phyloP scores from a whole-genome alignment of 2,888 invertebrate genomes.

The Diploptera punctata region DNA sequence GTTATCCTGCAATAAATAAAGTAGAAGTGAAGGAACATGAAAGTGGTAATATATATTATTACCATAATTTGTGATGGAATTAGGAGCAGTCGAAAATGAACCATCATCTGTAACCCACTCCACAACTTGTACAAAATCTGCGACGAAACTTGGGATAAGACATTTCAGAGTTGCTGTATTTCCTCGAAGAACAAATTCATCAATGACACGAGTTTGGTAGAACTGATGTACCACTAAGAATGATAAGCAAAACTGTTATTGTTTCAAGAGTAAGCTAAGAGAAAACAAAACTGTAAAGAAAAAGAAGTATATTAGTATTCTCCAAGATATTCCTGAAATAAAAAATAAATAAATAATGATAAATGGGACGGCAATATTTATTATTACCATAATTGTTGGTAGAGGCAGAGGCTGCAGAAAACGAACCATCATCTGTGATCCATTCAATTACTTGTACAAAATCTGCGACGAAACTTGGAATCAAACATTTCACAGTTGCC shows the following conservation, averaged over 20 bases:
- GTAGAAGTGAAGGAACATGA: too few relatives aligned
- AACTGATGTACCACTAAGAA: conserved; percentile 87
- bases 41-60: conserved; percentile 48
- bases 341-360: too few relatives aligned
- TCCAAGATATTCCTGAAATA: too few relatives aligned
- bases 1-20: too few relatives aligned
- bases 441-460: conserved; percentile 83
- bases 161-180: conserved; percentile 84
- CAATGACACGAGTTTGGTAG: conserved; percentile 84
- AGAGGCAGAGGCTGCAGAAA: conserved; percentile 63
- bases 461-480: conserved; percentile 86
- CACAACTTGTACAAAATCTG: conserved; percentile 82
- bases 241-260: too few relatives aligned
- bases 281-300: too few relatives aligned
- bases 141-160: conserved; percentile 82
- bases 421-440: conserved; percentile 73
- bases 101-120: conserved; percentile 79
- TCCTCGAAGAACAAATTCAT: conserved; percentile 84
- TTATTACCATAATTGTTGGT: conserved; percentile 58
- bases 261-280: too few relatives aligned
- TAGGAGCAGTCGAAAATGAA: conserved; percentile 63
- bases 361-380: neutral
- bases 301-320: too few relatives aligned
- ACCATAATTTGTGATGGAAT: conserved; percentile 59
- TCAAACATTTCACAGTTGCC: conserved; percentile 79